Base-by-base conservation (phyloP, 2,113 vertebrate species). In the Pelobates fuscus region DNA sequence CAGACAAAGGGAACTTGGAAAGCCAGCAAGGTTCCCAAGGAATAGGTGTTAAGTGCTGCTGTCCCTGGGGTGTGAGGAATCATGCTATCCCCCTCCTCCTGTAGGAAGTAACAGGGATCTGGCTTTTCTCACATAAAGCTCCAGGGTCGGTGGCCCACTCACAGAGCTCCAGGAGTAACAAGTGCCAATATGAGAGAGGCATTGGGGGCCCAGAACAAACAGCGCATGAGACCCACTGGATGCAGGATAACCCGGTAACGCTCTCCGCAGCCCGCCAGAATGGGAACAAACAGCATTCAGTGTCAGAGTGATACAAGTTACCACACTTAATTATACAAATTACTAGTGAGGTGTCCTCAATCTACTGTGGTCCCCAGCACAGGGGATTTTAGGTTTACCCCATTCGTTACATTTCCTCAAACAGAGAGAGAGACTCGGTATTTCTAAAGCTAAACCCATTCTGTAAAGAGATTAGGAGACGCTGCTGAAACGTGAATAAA, bases 1-100 rank as follows among this genome's bases (percentile, higher is more conserved):
- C 59, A 60, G 65, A 67, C 64, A 76, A 62, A 74, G 43, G 62
- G 37, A 24, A 30, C 72, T 67, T 76, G 41, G 54, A 59, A 67
- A 25, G n/a, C 3, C 25, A 67, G 63, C 55, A 37, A 46, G 17
- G 41, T 76, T 67, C 72, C 72, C 72, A 67, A 64, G 72, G 72
- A 52, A 60, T 32, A 76, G 72, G 72, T 75, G 72, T 60, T 27
- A 67, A 67, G 55, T 67, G 72, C 26, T 24, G 32, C 30, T 55
- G 58, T 24, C 71, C 54, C 70, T 32, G 44, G 24, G 63, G 63
- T 41, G 62, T 75, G 72, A 75, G 72, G 59, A 74, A 73, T 57
- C 21, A 3, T 7, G 65, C 62, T 43, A 26, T 29, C 32, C 32
- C 64, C 52, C 41, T 62, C 61, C 71, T 46, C 57, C 62, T 66